These are phyloP conservation scores for Cepaea hortensis DNA, from an alignment of 2,888 invertebrate species.

Conservation along the genomic window DNA sequence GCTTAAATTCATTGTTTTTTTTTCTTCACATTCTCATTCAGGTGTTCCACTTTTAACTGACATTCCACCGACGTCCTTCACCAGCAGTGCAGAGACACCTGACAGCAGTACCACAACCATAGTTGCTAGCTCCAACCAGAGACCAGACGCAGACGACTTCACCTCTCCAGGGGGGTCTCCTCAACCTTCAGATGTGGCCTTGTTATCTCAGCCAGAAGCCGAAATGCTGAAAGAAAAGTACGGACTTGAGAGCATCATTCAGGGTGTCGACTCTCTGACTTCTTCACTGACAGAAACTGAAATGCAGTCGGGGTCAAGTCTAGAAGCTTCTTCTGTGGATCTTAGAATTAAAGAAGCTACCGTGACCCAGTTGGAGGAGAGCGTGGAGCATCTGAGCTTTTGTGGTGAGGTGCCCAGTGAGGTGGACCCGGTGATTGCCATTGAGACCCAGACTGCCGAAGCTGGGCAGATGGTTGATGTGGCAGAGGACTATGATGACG, in stretches of 20 bases:
- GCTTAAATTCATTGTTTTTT: background rate
- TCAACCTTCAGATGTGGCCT: background rate
- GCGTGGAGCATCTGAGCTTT: conserved; percentile 28
- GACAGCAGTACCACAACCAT: background rate
- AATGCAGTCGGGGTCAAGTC: background rate
- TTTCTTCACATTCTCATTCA: too few species aligned
- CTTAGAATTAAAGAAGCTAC: conserved; percentile 36
- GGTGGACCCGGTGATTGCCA: conserved; percentile 15
- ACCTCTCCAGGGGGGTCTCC: background rate
- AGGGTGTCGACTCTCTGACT: background rate
- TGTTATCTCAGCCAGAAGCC: background rate
- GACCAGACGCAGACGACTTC: background rate
- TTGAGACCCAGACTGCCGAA: background rate
- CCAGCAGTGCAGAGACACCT: background rate
- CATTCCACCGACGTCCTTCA: conserved; percentile 2
- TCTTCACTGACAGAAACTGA: background rate
- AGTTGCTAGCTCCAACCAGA: background rate
- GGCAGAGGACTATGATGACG: conserved; percentile 41
- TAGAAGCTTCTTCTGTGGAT: conserved; percentile 11
- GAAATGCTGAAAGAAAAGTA: conserved; percentile 7
- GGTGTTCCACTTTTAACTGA: background rate
- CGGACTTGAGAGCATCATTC: background rate
- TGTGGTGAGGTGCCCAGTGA: background rate
- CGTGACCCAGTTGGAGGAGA: conserved; percentile 38
- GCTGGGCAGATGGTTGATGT: background rate